phyloP scores from a whole-genome alignment of 2,888 invertebrate genomes.

The Entomobrya proxima region DNA sequence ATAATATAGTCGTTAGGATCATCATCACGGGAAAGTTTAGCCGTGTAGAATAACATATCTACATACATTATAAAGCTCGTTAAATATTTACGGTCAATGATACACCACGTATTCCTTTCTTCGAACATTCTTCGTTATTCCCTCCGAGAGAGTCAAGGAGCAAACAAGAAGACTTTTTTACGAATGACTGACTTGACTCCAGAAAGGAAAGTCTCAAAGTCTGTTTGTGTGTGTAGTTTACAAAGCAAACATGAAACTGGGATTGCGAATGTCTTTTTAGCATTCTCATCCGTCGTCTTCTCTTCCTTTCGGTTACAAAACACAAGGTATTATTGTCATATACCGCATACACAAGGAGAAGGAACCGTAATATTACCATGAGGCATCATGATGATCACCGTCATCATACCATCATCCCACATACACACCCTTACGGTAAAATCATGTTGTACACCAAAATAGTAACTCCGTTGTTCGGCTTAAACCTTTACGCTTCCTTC shows the following conservation, averaged over 20 bases:
- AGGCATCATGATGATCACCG: neutral
- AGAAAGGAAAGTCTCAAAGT: neutral
- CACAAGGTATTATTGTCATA: neutral
- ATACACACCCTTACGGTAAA: neutral
- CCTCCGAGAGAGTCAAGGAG: neutral
- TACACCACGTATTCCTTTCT: slow-evolving; percentile 5
- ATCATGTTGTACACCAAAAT: neutral
- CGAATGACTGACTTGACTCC: slow-evolving; percentile 33
- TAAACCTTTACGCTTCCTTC: neutral
- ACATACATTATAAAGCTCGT: slow-evolving; percentile 26
- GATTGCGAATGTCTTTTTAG: slow-evolving; percentile 32
- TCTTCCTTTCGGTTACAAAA: neutral
- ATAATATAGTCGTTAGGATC: slow-evolving; percentile 40
- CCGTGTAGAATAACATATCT: neutral
- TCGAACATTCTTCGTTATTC: neutral
- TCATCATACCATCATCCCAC: slow-evolving; percentile 6
- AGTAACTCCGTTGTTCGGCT: neutral
- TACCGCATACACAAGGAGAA: neutral
- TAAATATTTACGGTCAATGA: slow-evolving; percentile 64
- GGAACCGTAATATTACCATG: neutral
- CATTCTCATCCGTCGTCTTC: slow-evolving; percentile 2
- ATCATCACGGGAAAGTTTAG: slow-evolving; percentile 17
- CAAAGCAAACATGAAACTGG: slow-evolving; percentile 48
- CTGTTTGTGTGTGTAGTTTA: slow-evolving; percentile 26
- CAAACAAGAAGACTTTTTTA: slow-evolving; percentile 38